A percentile compares a stretch with the other conserved stretches of the same genome.
Evolutionary conservation across 2,888 invertebrate genomes (phyloP).

Genomic region (Polyommatus icarus): DNA sequence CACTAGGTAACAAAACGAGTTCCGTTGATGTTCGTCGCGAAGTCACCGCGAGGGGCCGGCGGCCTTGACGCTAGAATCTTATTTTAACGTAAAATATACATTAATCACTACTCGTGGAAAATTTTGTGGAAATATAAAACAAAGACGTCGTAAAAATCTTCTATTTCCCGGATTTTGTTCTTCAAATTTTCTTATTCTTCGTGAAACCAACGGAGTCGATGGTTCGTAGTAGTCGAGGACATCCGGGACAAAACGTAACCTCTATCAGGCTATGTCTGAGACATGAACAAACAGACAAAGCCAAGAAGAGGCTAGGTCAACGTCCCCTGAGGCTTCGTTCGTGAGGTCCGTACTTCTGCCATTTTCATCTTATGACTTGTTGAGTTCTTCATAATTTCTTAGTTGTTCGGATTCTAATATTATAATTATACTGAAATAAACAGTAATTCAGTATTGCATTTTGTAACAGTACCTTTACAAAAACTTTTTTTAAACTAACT

Average conservation of each 20-base stretch:
- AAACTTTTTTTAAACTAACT: too few species aligned
- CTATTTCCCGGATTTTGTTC: not conserved
- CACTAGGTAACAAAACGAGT: not conserved
- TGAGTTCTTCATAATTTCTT: not conserved
- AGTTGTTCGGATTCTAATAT: too few species aligned
- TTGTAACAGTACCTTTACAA: too few species aligned
- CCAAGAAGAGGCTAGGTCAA: slow-evolving; percentile 82
- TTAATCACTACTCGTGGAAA: slow-evolving; percentile 4
- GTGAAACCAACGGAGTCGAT: not conserved
- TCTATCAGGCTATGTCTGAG: slow-evolving; percentile 82
- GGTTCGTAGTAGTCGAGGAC: not conserved
- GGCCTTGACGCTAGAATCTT: not conserved
- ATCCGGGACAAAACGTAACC: slow-evolving; percentile 77
- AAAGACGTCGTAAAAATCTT: not conserved
- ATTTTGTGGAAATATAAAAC: not conserved
- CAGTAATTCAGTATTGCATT: too few species aligned
- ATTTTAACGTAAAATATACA: not conserved
- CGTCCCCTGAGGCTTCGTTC: slow-evolving; percentile 48
- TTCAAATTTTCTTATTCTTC: not conserved
- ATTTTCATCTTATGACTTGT: not conserved
- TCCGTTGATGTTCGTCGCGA: not conserved
- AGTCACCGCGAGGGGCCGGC: not conserved
- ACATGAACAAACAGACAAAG: slow-evolving; percentile 75
- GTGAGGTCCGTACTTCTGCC: slow-evolving; percentile 1
- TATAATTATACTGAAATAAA: too few species aligned